Evolutionary conservation across 2,797 vertebrate genomes (phyloP), one percentile per base, ranked within the genome.

Genomic region (Myotis findleyi): DNA sequence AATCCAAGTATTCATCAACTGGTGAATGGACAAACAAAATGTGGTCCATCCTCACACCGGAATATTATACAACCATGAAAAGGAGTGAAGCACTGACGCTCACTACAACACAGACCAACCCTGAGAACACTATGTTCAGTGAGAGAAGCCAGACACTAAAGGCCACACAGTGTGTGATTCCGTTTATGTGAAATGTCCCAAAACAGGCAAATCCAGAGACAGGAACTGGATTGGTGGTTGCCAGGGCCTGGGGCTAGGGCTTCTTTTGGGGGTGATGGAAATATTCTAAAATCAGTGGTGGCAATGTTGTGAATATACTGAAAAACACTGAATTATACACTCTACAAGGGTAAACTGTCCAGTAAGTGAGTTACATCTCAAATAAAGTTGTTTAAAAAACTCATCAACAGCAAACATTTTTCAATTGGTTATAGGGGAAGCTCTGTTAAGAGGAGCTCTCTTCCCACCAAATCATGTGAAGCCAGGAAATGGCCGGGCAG

Each of bases 111-210:
- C 8, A 18, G 44, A 80, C 0, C 5, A 14, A 55, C 36, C n/a
- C 0, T 12, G 21, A 64, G 4, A 9, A 23, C 7, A 3, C 0
- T 2, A 13, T 0, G 41, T 33, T 86, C 38, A 44, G 21, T 3
- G 36, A 55, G 51, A 71, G 62, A 44, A 6, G 6, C 41, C 66
- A 47, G 47, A 72, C 64, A 68, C 62, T 5, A 0, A 51, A 33
- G 33, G 27, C 11, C 53, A n/a, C 36, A 17, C 0, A 7, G 10
- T 1, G 6, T 16, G 21, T 1, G 47, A 76, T 3, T 38, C n/a
- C 51, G 41, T 5, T 4, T 7, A n/a, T 1, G 20, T 10, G 80
- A 75, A 33, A 25, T 2, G 1, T 36, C 38, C 30, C 47, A 27
- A 51, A 47, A 64, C 21, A 82, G 80, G 69, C 11, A 4, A 0